Percentiles rank a stretch among this genome's conserved stretches.
These are phyloP conservation scores for Tiaroga cobitis DNA, from an alignment of 2,797 vertebrate genomes.

Conservation along the genomic window DNA sequence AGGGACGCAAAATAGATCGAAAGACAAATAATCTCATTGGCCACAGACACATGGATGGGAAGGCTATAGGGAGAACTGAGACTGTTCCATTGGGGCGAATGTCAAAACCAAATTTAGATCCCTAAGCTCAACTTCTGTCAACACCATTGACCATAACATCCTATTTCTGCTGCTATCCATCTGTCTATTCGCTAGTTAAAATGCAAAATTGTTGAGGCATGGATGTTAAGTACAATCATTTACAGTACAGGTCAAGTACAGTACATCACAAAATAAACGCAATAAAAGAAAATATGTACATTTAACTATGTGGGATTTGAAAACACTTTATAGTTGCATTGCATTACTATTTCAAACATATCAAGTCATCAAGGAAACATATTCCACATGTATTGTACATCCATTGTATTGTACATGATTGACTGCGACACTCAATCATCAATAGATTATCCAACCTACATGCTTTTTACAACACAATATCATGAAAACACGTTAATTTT, in stretches of 20 bases:
- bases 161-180: not conserved
- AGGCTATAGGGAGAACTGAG: not conserved
- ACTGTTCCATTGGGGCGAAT: not conserved
- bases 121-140: not conserved
- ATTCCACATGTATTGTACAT: not conserved
- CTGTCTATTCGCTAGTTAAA: not conserved
- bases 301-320: not conserved
- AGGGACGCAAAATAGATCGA: not conserved
- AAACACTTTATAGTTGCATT: not conserved
- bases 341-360: not conserved
- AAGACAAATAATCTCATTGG: constrained; percentile 33
- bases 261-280: not conserved
- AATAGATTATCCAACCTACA: constrained; percentile 41
- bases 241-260: not conserved
- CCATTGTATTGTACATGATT: no score
- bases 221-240: not conserved
- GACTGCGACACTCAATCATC: constrained; percentile 3
- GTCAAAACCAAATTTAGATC: constrained; percentile 8
- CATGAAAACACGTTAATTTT: not conserved
- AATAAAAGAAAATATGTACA: not conserved
- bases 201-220: not conserved
- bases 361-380: not conserved
- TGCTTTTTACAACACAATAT: constrained; percentile 20
- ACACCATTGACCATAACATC: not conserved
- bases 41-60: constrained; percentile 21